A percentile compares a stretch with the other conserved stretches of the same genome.
Evolutionary conservation across 2,113 vertebrate species (phyloP).

Genomic region (Oophaga pumilio): DNA sequence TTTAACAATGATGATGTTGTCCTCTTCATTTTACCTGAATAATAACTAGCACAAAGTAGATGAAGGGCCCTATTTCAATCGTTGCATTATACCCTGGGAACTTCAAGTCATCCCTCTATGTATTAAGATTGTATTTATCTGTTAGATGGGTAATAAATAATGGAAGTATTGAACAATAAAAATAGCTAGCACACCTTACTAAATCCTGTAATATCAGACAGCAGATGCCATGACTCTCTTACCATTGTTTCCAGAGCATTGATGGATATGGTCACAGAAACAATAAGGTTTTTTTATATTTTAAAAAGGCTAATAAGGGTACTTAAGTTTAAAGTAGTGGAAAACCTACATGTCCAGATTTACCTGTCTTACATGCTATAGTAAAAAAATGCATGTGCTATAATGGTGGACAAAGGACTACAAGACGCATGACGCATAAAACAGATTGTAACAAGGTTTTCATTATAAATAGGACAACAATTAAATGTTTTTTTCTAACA

Average conservation of each 20-base stretch:
- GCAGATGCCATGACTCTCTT: not conserved
- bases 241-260: not conserved
- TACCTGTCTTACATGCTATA: not conserved
- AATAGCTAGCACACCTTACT: not conserved
- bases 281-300: not conserved
- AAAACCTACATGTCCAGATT: slow-evolving; percentile 1
- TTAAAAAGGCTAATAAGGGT: not conserved
- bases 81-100: not conserved
- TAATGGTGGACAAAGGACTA: not conserved
- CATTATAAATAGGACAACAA: not conserved
- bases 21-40: not conserved
- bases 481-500: not conserved
- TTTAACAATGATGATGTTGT: not conserved
- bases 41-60: not conserved
- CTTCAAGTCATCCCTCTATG: not conserved
- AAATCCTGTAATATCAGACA: not conserved
- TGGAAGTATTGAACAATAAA: not conserved
- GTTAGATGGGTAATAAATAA: not conserved
- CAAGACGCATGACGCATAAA: not conserved
- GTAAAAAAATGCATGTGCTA: not conserved
- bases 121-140: not conserved
- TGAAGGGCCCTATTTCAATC: not conserved
- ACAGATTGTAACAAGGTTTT: not conserved
- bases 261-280: not conserved
- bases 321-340: not conserved